phyloP scores from a whole-genome alignment of 2,113 vertebrate genomes.

The Hippoglossus stenolepis region DNA sequence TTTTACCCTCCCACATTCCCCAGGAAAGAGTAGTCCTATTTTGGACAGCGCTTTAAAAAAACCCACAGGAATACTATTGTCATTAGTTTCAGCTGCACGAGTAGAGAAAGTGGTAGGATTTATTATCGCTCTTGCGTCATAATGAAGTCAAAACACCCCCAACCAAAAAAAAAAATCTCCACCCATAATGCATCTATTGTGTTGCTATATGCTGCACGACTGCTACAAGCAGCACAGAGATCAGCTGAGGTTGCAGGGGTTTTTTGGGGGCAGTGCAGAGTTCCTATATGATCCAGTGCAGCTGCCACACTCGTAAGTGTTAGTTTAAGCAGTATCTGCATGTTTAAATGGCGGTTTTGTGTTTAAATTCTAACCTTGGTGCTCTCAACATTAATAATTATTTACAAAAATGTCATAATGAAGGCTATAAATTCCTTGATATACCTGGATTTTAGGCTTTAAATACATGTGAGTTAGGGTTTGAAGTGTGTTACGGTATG shows the following conservation, averaged over 20 bases:
- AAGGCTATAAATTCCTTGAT: neutral
- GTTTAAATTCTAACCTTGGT: neutral
- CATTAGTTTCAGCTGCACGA: constrained; percentile 43
- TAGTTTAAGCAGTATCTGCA: neutral
- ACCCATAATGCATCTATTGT: constrained; percentile 60
- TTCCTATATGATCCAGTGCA: neutral
- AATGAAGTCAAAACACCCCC: constrained; percentile 34
- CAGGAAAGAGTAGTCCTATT: neutral
- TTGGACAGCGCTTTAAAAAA: constrained; percentile 14
- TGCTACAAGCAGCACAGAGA: neutral
- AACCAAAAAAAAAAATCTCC: constrained; percentile 42
- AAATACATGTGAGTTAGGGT: too few relatives aligned
- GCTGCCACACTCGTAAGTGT: neutral
- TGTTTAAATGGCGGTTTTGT: neutral
- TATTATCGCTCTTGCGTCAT: constrained; percentile 64
- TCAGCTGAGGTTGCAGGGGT: neutral
- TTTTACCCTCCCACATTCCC: neutral
- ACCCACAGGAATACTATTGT: constrained; percentile 23
- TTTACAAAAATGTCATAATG: too few relatives aligned
- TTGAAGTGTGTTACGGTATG: too few relatives aligned
- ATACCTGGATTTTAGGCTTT: too few relatives aligned
- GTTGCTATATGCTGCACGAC: constrained; percentile 25
- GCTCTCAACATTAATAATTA: too few relatives aligned
- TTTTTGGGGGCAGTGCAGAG: neutral
- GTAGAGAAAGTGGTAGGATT: constrained; percentile 52